Evolutionary conservation across 2,888 invertebrate genomes (phyloP), one percentile per base, ranked within the genome.

Genomic region (Dyspetes luteomarginatus): DNA sequence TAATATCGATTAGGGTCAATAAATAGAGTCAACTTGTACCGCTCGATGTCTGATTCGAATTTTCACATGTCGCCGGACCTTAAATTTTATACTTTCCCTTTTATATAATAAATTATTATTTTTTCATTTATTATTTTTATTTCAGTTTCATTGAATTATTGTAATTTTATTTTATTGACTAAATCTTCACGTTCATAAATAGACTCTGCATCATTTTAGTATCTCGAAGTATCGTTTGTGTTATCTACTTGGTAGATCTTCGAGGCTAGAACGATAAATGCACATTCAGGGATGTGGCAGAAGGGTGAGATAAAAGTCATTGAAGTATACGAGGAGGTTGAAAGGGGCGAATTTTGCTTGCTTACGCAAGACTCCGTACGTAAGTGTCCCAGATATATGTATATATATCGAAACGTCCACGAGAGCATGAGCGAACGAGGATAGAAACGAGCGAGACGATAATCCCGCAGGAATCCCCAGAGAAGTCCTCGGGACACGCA

Each of bases 401-500:
- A 67, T 62, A 36, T 55, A 78, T 62, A 48, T 36, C 48, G 58
- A 68, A 41, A 81, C 65, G 68, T 73, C 60, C 56, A 45, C 45
- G 64, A 56, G 64, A 58, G 67, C 60, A 56, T 69, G 69, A 72
- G 69, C 76, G 77, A 82, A 83, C 74, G 76, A 76, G 75, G 78
- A 79, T 72, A 74, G 81, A 81, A 77, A 83, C 83, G 76, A 81
- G 83, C 79, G 77, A 82, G 82, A 78, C 82, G 84, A 86, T 85
- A 85, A 86, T 86, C 87, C 83, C 73, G 68, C 43, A 81, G 83
- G 84, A 87, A 86, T 86, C 85, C 83, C 83, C 69, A 55, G 81
- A 82, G 82, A 67, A 83, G 82, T 83, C 83, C 83, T 82, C 74
- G 82, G 67, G 84, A 86, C 86, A 87, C 86, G 87, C 83, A 85